Conservation (phyloP, 2,797 vertebrate genomes). For the Lindbergichthys nudifrons region DNA sequence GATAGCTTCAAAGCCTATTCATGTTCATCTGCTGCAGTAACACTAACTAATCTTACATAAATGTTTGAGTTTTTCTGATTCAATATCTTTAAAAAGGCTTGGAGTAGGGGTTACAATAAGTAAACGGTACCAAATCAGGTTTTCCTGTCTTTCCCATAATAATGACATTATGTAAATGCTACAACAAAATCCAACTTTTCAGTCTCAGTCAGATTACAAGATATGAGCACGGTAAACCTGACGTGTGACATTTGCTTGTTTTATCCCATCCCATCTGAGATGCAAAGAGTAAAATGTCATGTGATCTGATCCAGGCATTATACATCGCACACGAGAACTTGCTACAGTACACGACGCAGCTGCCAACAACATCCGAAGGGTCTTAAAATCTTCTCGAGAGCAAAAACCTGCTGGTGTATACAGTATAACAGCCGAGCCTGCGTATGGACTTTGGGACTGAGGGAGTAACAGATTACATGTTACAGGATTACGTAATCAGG, state of each 20-base stretch:
- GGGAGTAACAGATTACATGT: too few relatives aligned
- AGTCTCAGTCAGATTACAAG: neutral
- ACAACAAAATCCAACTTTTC: neutral
- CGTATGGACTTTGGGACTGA: too few relatives aligned
- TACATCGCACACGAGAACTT: neutral
- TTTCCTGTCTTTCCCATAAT: too few relatives aligned
- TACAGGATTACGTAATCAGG: too few relatives aligned
- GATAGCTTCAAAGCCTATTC: neutral
- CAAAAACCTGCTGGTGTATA: neutral
- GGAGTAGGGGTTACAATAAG: neutral
- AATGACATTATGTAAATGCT: neutral
- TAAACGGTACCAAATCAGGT: neutral
- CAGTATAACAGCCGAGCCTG: neutral
- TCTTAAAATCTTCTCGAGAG: neutral
- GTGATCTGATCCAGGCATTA: slow-evolving; percentile 4
- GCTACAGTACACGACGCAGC: neutral
- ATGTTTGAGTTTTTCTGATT: too few relatives aligned
- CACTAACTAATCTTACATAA: too few relatives aligned
- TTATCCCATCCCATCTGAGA: rapidly evolving
- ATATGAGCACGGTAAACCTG: neutral
- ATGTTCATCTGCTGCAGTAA: neutral
- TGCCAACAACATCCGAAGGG: neutral
- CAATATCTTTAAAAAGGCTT: rapidly evolving
- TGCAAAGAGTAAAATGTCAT: neutral
- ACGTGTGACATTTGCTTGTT: neutral